These are phyloP conservation scores for Gila robusta DNA, from an alignment of 2,797 vertebrate genomes.

Conservation along the genomic window DNA sequence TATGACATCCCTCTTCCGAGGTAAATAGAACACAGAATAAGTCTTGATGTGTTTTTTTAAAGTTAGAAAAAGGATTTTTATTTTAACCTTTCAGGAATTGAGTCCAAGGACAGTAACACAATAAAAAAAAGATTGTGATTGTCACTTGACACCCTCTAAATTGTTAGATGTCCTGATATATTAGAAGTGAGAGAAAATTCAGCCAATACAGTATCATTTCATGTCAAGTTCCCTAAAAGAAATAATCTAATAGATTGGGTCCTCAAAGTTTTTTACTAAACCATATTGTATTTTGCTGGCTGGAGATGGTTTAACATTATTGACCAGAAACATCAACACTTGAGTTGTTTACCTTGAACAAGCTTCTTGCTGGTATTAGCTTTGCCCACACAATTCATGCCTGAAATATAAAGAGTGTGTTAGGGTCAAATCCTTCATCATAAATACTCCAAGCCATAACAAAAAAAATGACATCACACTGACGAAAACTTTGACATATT, in stretches of 20 bases:
- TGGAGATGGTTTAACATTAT: neutral
- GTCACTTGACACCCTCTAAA: too few relatives aligned
- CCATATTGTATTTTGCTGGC: neutral
- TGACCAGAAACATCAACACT: neutral
- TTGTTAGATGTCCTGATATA: too few relatives aligned
- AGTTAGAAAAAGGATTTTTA: too few relatives aligned
- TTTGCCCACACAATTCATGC: conserved; percentile 87
- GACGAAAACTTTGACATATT: neutral
- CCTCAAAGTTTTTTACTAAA: neutral
- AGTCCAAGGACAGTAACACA: neutral
- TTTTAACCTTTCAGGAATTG: neutral
- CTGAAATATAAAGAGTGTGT: conserved; percentile 70
- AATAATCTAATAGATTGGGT: neutral
- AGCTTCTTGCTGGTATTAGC: conserved; percentile 86
- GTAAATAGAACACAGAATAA: too few relatives aligned
- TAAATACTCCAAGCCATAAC: neutral
- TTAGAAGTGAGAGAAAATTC: too few relatives aligned
- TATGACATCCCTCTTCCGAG: too few relatives aligned
- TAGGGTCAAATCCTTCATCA: neutral
- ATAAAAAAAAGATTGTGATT: neutral
- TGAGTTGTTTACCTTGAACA: conserved; percentile 86
- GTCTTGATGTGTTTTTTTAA: too few relatives aligned
- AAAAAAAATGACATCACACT: neutral
- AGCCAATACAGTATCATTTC: too few relatives aligned
- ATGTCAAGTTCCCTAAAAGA: too few relatives aligned